phyloP scores from a whole-genome alignment of 2,113 vertebrate genomes.

The Dromas ardeola region DNA sequence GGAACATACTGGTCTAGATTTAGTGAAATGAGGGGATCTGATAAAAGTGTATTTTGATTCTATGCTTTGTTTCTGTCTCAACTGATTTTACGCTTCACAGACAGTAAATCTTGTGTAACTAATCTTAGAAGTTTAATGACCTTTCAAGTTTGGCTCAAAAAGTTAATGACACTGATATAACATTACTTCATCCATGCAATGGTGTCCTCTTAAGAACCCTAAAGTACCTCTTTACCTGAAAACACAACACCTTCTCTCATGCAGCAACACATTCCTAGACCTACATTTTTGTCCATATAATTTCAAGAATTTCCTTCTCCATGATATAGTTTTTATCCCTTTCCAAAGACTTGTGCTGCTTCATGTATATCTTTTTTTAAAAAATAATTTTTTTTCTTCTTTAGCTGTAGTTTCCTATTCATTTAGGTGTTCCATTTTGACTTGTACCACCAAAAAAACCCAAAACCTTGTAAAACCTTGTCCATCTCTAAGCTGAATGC shows the following conservation, averaged over 20 bases:
- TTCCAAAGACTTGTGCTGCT: background rate
- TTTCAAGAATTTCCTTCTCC: background rate
- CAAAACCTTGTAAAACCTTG: background rate
- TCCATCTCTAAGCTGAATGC: background rate
- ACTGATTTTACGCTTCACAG: background rate
- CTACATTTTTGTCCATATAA: background rate
- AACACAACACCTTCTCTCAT: background rate
- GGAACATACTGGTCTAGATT: background rate
- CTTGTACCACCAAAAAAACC: background rate
- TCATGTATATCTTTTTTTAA: background rate
- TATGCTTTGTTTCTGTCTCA: background rate
- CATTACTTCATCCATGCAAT: background rate
- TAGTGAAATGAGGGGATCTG: background rate
- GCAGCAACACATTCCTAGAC: background rate
- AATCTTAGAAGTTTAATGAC: background rate
- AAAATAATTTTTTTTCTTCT: background rate
- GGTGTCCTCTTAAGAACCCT: background rate
- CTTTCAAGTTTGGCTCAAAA: constrained; percentile 1
- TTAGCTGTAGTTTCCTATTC: background rate
- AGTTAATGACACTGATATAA: background rate
- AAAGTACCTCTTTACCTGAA: background rate
- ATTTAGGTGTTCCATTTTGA: background rate
- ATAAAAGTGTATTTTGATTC: background rate
- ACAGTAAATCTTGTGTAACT: background rate
- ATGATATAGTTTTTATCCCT: background rate